Evolutionary conservation across 2,113 vertebrate genomes (phyloP).

Genomic region (Sander vitreus): DNA sequence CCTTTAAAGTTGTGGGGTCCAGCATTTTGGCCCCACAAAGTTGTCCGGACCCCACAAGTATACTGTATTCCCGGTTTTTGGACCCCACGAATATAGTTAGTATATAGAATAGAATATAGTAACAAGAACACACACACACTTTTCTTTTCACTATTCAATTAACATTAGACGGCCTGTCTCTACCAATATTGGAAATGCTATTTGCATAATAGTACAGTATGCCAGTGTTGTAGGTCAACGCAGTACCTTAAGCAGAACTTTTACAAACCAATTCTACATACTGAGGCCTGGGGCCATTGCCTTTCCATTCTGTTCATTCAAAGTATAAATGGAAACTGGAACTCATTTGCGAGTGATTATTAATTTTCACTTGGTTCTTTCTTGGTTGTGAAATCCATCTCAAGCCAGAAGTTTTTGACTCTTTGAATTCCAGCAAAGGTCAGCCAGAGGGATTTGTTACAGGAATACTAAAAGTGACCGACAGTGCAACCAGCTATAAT

Average conservation of each 20-base stretch:
- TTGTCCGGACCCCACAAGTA: no score
- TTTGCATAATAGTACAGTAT: slow-evolving; percentile 62
- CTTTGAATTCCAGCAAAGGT: slow-evolving; percentile 19
- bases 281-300: slow-evolving; percentile 39
- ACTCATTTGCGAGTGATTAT: slow-evolving; percentile 67
- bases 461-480: not conserved
- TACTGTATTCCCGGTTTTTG: no score
- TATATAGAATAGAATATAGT: no score
- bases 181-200: slow-evolving; percentile 53
- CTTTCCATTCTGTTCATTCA: slow-evolving; percentile 54
- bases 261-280: slow-evolving; percentile 59
- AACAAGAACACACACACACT: slow-evolving; percentile 15
- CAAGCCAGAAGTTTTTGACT: slow-evolving; percentile 26
- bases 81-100: no score
- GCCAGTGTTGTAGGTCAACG: slow-evolving; percentile 56
- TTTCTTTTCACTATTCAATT: slow-evolving; percentile 61
- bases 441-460: not conserved
- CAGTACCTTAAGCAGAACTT: slow-evolving; percentile 56
- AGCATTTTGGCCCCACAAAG: no score
- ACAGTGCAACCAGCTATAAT: not conserved
- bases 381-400: slow-evolving; percentile 51
- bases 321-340: slow-evolving; percentile 70
- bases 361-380: slow-evolving; percentile 52
- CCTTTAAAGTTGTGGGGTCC: no score
- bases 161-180: slow-evolving; percentile 49